A percentile compares a stretch with the other conserved stretches of the same genome.
These are phyloP conservation scores for Pachyramphus minor DNA, from an alignment of 2,113 vertebrate species.

Conservation along the genomic window DNA sequence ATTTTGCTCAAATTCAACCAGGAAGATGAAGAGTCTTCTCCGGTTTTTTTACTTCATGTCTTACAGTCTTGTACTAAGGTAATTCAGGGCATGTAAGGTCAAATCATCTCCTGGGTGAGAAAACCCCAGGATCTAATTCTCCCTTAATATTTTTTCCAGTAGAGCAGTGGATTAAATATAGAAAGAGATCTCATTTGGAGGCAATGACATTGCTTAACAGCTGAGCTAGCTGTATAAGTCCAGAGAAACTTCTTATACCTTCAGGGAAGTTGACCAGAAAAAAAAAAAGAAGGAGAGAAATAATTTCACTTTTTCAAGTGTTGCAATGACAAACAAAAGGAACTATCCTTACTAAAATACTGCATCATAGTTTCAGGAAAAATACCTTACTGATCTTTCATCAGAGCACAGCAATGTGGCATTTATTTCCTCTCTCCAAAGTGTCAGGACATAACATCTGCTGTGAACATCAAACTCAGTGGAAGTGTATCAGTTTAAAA, in stretches of 20 bases:
- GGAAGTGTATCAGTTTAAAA: neutral
- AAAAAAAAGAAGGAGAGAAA: neutral
- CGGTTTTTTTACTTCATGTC: neutral
- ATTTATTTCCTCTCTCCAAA: neutral
- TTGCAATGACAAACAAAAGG: neutral
- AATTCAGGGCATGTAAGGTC: neutral
- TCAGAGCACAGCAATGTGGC: neutral
- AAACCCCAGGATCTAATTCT: neutral
- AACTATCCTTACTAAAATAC: neutral
- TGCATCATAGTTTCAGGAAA: neutral
- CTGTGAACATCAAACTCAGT: neutral
- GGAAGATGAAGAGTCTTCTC: neutral
- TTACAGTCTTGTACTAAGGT: neutral
- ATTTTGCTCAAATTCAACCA: neutral
- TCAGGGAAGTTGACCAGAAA: neutral
- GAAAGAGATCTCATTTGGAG: neutral
- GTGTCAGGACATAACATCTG: neutral
- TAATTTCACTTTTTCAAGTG: neutral
- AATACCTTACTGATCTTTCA: neutral
- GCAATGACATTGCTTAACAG: neutral
- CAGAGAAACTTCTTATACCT: neutral
- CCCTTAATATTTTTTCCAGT: neutral
- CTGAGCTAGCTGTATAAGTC: neutral
- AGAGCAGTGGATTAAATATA: neutral
- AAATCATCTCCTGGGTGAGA: neutral